Evolutionary conservation across 2,888 invertebrate species (phyloP).

Genomic region (Atherix ibis): DNA sequence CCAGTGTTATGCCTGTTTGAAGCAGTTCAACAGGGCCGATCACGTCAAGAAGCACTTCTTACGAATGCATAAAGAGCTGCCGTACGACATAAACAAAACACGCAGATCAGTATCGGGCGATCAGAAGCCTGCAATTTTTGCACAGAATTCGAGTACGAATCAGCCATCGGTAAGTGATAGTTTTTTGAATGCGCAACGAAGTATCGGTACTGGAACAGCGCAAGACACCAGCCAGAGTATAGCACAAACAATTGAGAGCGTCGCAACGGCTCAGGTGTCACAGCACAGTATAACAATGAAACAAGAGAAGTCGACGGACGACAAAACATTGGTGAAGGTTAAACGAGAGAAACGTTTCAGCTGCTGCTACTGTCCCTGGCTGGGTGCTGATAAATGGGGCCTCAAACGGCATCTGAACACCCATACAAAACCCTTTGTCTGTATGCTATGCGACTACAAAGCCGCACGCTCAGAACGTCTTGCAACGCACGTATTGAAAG

Average conservation of each 20-base stretch:
- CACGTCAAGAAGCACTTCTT: conserved; percentile 89
- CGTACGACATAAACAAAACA: conserved; percentile 72
- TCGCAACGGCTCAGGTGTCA: conserved; percentile 28
- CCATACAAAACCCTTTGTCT: conserved; percentile 81
- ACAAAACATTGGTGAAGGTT: conserved; percentile 22
- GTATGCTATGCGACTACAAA: conserved; percentile 83
- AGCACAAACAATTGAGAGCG: conserved; percentile 31
- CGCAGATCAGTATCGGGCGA: conserved; percentile 31
- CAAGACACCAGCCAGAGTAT: conserved; percentile 30
- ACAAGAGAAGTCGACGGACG: conserved; percentile 27
- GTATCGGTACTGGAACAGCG: conserved; percentile 26
- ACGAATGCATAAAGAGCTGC: conserved; percentile 80
- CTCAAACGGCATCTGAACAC: conserved; percentile 83
- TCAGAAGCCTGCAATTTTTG: conserved; percentile 10
- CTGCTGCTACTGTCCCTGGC: conserved; percentile 85
- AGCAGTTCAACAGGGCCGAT: conserved; percentile 86
- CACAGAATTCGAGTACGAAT: conserved; percentile 10
- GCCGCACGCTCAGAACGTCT: conserved; percentile 80
- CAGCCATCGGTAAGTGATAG: conserved; percentile 20
- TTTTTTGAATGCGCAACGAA: conserved; percentile 9
- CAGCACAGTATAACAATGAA: conserved; percentile 19
- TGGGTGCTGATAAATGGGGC: conserved; percentile 88
- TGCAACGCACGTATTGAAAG: conserved; percentile 78
- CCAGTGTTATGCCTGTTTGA: conserved; percentile 82
- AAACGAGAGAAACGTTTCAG: conserved; percentile 59